Conservation (phyloP, 2,113 vertebrate species). For the Neolamprologus toae region DNA sequence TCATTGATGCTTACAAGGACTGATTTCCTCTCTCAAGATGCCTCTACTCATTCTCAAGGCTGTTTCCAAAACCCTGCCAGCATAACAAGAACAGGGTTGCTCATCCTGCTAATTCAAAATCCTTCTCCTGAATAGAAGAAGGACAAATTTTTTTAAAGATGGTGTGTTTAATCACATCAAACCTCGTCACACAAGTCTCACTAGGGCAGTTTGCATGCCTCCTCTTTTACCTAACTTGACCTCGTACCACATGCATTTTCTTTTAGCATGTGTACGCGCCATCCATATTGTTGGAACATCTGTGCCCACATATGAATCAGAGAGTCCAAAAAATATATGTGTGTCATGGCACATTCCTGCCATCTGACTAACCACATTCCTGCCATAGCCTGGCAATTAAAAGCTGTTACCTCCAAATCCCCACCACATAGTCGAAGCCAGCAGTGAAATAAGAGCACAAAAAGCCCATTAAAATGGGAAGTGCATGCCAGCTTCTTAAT, state of each 20-base stretch:
- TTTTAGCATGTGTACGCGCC: not conserved
- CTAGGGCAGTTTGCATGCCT: not conserved
- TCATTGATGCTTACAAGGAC: not conserved
- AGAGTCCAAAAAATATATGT: constrained; percentile 1
- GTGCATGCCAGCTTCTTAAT: constrained; percentile 67
- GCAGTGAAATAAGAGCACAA: constrained; percentile 42
- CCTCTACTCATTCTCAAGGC: not conserved
- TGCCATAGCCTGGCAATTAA: constrained; percentile 55
- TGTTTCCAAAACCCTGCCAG: not conserved
- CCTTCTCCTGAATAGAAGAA: not conserved
- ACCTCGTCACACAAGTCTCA: not conserved
- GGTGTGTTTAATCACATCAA: not conserved
- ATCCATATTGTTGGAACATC: constrained; percentile 7
- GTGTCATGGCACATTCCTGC: constrained; percentile 40
- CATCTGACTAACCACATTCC: constrained; percentile 54
- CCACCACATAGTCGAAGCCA: constrained; percentile 43
- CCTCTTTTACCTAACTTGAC: not conserved
- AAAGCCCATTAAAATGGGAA: constrained; percentile 63
- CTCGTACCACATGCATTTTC: not conserved
- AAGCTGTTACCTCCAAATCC: constrained; percentile 51
- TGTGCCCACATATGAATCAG: constrained; percentile 28
- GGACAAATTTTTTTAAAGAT: not conserved
- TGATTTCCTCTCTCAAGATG: not conserved
- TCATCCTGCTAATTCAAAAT: not conserved
- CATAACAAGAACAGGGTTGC: not conserved